phyloP scores from a whole-genome alignment of 2,113 vertebrate genomes.

The Menidia beryllina region DNA sequence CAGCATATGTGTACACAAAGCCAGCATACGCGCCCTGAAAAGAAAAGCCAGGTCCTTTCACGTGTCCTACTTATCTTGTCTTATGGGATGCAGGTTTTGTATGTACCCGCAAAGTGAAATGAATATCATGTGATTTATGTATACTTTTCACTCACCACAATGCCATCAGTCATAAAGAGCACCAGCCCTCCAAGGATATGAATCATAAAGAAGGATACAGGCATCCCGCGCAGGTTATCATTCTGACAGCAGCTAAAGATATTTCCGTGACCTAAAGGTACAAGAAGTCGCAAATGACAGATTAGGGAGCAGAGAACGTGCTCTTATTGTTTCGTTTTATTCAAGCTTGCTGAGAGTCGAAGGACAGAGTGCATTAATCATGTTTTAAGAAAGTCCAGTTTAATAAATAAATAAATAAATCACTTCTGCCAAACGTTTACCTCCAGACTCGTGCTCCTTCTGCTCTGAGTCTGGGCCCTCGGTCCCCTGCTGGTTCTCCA shows the following conservation, averaged over 20 bases:
- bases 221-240: constrained; percentile 85
- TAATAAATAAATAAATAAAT: neutral
- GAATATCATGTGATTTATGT: constrained; percentile 33
- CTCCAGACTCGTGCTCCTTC: constrained; percentile 65
- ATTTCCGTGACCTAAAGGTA: constrained; percentile 83
- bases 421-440: constrained; percentile 35
- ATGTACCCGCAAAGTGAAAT: constrained; percentile 10
- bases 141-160: constrained; percentile 86
- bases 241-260: constrained; percentile 90
- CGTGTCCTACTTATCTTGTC: constrained; percentile 3
- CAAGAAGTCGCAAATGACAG: constrained; percentile 29
- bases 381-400: neutral
- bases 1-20: constrained; percentile 93
- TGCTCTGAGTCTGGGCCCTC: constrained; percentile 46
- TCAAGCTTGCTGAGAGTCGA: neutral
- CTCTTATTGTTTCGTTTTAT: constrained; percentile 28
- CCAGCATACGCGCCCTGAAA: constrained; percentile 91
- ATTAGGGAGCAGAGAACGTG: constrained; percentile 16
- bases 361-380: constrained; percentile 27
- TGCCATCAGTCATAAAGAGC: constrained; percentile 96
- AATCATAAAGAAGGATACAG: constrained; percentile 91
- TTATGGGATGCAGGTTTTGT: constrained; percentile 14
- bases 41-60: constrained; percentile 1
- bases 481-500: constrained; percentile 83
- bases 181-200: constrained; percentile 92